These are phyloP conservation scores for Emmelina monodactyla DNA, from an alignment of 2,888 invertebrate genomes.

Conservation along the genomic window DNA sequence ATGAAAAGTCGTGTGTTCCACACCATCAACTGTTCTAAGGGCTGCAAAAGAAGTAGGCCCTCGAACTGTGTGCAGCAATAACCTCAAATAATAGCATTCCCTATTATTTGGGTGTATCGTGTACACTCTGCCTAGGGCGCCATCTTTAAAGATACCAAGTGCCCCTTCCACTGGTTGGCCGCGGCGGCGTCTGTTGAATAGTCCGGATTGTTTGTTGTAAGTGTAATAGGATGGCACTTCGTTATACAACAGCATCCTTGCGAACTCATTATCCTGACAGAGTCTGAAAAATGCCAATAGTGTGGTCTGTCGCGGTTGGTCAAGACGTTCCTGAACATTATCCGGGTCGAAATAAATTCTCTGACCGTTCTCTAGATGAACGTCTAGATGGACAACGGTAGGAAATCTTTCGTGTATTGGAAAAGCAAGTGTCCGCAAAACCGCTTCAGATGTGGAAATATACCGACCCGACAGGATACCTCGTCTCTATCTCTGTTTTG, in stretches of 20 bases:
- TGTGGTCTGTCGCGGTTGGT: constrained; percentile 3
- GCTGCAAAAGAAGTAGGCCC: constrained; percentile 10
- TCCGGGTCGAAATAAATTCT: constrained; percentile 6
- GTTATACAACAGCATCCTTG: constrained; percentile 2
- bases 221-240: constrained; percentile 3
- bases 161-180: constrained; percentile 5
- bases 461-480: constrained; percentile 3
- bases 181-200: not conserved
- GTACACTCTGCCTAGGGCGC: constrained; percentile 8
- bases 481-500: not conserved
- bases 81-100: constrained; percentile 7
- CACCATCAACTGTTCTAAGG: constrained; percentile 6
- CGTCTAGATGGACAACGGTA: constrained; percentile 12
- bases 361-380: constrained; percentile 14
- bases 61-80: constrained; percentile 6
- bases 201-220: constrained; percentile 1
- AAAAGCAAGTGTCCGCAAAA: constrained; percentile 11
- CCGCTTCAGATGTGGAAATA: constrained; percentile 9
- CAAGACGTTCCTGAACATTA: not conserved
- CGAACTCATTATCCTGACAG: constrained; percentile 3
- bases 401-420: constrained; percentile 11
- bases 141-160: constrained; percentile 6
- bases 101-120: constrained; percentile 12
- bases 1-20: constrained; percentile 10
- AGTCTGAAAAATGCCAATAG: constrained; percentile 4